Evolutionary conservation across 2,113 vertebrate genomes (phyloP), one percentile per base, ranked within the genome.

Genomic region (Sciurus niger): DNA sequence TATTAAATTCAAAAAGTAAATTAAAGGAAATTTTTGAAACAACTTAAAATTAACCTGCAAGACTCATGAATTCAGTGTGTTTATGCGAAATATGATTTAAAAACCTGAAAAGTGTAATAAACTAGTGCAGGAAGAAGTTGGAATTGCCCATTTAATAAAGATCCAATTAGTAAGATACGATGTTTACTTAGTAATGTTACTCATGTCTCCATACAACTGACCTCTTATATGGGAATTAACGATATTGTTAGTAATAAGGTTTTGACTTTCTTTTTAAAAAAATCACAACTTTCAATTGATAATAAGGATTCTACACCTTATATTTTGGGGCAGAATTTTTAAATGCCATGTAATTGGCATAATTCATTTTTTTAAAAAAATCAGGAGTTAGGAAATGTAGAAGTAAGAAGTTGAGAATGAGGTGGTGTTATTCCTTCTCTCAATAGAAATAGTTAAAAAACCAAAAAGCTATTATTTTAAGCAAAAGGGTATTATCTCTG

Each of bases 51-150:
- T 92, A 96, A 89, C 55, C 84, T 92, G 48, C 82, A 68, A 74
- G 40, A 67, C 14, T 97, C 8, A 67, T 87, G 94, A 97, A 86
- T 96, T 79, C 28, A 93, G 32, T 58, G 63, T 18, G 94, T 97
- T 86, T 91, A 58, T 60, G 53, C 17, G 8, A 84, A 68, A 79
- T 60, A 79, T 79, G 7, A 13, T 53, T 63, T 60, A 48, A 80
- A 86, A 78, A 60, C n/a, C 14, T 86, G 28, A 67, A 80, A 93
- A 74, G 20, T 53, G 4, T 60, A 65, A 37, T 86, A 80, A 87
- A 46, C 28, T 89, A 11, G 2, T n/a, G 67, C 60, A 46, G 20
- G 63, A 6, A 48, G 80, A 90, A 92, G 13, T 40, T 94, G 32
- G 9, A 85, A 74, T 88, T 96, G n/a, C 74, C 84, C 77, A 86